These are phyloP conservation scores for Archips xylosteana DNA, from an alignment of 2,888 invertebrate species.

Conservation along the genomic window DNA sequence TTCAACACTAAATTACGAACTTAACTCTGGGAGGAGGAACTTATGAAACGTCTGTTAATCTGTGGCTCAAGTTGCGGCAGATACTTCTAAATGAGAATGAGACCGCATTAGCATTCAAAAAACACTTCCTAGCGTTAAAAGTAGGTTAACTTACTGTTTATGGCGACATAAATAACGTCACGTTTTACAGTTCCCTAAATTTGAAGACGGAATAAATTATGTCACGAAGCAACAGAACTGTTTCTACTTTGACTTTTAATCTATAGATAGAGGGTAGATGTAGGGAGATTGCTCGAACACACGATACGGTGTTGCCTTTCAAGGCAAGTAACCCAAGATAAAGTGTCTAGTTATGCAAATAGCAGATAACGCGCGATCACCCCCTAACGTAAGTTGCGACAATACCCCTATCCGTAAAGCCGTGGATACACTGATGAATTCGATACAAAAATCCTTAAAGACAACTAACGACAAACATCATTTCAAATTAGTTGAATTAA, in stretches of 20 bases:
- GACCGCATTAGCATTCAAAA: constrained; percentile 32
- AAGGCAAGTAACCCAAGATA: constrained; percentile 39
- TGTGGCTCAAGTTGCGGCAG: constrained; percentile 45
- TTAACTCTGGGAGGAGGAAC: constrained; percentile 47
- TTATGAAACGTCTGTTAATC: constrained; percentile 59
- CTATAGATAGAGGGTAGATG: constrained; percentile 10
- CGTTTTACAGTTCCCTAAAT: constrained; percentile 35
- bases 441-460: background rate
- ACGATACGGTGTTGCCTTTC: constrained; percentile 33
- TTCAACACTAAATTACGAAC: constrained; percentile 57
- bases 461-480: background rate
- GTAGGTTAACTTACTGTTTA: constrained; percentile 31
- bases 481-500: background rate
- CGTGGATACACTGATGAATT: constrained; percentile 6
- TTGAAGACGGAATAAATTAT: constrained; percentile 35
- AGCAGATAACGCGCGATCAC: constrained; percentile 37
- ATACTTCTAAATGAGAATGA: constrained; percentile 40
- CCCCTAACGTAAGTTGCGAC: constrained; percentile 25
- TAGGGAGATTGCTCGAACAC: constrained; percentile 28
- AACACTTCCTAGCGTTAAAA: constrained; percentile 21
- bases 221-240: constrained; percentile 30
- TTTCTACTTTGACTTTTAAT: constrained; percentile 14
- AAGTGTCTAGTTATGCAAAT: constrained; percentile 42
- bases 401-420: constrained; percentile 24
- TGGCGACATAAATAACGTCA: constrained; percentile 35